A percentile compares a stretch with the other conserved stretches of the same genome.
Conservation (phyloP, 2,797 vertebrate genomes). For the Sandelia bainsii region DNA sequence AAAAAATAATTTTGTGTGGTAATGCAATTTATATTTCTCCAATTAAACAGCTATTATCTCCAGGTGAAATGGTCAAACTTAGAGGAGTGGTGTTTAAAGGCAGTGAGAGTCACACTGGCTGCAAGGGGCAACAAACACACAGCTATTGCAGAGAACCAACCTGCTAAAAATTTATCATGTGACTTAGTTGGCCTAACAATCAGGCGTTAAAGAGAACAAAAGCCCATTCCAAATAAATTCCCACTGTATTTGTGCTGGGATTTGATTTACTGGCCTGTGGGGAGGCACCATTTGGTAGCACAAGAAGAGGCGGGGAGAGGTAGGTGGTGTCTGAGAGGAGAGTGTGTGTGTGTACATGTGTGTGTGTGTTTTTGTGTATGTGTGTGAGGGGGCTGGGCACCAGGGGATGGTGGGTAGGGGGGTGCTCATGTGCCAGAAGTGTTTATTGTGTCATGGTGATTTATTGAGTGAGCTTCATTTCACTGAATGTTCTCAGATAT, state of each 20-base stretch:
- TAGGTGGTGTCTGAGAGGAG: slow-evolving; percentile 93
- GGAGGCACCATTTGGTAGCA: slow-evolving; percentile 99
- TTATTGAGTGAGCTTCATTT: slow-evolving; percentile 99
- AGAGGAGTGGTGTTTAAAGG: slow-evolving; percentile 49
- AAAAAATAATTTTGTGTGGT: background rate
- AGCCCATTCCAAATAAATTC: slow-evolving; percentile 99
- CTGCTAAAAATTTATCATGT: slow-evolving; percentile 93
- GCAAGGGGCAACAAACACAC: slow-evolving; percentile 75
- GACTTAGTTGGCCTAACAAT: slow-evolving; percentile 96
- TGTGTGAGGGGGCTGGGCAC: slow-evolving; percentile 77
- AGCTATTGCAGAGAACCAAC: slow-evolving; percentile 70
- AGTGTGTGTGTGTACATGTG: slow-evolving; percentile 28
- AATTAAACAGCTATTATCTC: slow-evolving; percentile 20
- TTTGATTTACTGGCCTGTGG: slow-evolving; percentile 99
- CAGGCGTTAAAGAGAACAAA: slow-evolving; percentile 98
- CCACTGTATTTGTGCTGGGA: slow-evolving; percentile 98
- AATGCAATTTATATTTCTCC: slow-evolving; percentile 18
- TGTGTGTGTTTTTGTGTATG: slow-evolving; percentile 41
- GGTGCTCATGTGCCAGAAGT: slow-evolving; percentile 99
- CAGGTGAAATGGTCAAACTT: slow-evolving; percentile 31
- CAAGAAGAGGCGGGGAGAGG: slow-evolving; percentile 92
- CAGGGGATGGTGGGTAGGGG: slow-evolving; percentile 80
- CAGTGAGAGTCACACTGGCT: slow-evolving; percentile 66
- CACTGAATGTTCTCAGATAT: slow-evolving; percentile 99
- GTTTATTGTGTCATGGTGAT: slow-evolving; percentile 99